These are phyloP conservation scores for Borostomias antarcticus DNA, from an alignment of 2,797 vertebrate species.

Conservation along the genomic window DNA sequence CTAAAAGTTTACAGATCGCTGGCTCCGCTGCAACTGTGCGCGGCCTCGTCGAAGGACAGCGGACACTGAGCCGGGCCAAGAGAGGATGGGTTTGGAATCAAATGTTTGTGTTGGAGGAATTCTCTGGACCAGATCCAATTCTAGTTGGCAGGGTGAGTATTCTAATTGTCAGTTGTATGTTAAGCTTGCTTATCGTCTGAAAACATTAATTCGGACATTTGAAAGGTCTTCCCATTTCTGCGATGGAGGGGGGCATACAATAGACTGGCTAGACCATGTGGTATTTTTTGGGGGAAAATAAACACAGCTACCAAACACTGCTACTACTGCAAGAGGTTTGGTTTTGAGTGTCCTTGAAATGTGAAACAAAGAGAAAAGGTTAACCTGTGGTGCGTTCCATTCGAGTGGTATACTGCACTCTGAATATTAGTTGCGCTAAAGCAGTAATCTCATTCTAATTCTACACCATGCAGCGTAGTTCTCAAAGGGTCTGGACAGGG, in stretches of 20 bases:
- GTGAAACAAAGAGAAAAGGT: background rate
- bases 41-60: constrained; percentile 86
- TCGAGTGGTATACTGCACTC: background rate
- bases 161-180: constrained; percentile 79
- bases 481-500: constrained; percentile 1
- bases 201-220: constrained; percentile 79
- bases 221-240: constrained; percentile 59
- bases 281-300: constrained; percentile 54
- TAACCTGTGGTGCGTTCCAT: constrained; percentile 4
- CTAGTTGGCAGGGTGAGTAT: constrained; percentile 98
- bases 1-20: constrained; percentile 80
- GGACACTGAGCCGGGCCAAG: constrained; percentile 93
- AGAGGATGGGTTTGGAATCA: constrained; percentile 99
- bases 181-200: constrained; percentile 79
- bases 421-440: background rate
- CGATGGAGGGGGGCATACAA: constrained; percentile 24
- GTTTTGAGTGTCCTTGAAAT: constrained; percentile 44
- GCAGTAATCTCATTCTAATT: background rate
- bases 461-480: constrained; percentile 6
- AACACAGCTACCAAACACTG: constrained; percentile 47
- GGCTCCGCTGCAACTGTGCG: constrained; percentile 79
- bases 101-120: constrained; percentile 99
- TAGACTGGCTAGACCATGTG: constrained; percentile 18
- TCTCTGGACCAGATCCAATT: constrained; percentile 99
- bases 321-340: constrained; percentile 22